Conservation (phyloP, 2,888 invertebrate genomes). For the Norana najaformis region DNA sequence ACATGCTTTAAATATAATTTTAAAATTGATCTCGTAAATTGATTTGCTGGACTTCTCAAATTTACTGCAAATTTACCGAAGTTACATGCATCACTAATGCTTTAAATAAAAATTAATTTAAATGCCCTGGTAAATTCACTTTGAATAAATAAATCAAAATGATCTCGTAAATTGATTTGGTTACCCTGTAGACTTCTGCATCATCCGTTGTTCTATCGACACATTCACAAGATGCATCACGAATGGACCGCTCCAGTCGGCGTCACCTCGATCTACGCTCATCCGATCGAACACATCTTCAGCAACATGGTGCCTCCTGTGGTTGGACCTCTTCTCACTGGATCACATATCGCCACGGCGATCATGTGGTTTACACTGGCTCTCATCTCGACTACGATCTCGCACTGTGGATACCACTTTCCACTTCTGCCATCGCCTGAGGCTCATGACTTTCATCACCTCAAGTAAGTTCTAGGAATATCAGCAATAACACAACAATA, state of each 20-base stretch:
- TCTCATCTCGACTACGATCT: slow-evolving; percentile 77
- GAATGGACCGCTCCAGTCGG: slow-evolving; percentile 86
- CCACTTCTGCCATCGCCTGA: slow-evolving; percentile 84
- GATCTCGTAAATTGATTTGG: no score
- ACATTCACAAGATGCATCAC: slow-evolving; percentile 83
- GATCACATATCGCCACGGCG: slow-evolving; percentile 66
- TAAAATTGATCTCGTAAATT: background rate
- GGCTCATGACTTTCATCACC: slow-evolving; percentile 84
- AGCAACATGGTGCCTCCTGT: slow-evolving; percentile 78
- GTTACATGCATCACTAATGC: no score
- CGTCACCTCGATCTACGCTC: slow-evolving; percentile 79
- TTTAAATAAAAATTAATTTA: background rate
- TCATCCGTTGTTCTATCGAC: slow-evolving; percentile 75
- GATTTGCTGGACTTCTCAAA: background rate
- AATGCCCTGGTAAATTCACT: background rate
- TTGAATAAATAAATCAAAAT: no score
- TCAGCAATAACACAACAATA: background rate
- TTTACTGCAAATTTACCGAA: no score
- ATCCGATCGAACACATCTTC: slow-evolving; percentile 76
- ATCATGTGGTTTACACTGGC: slow-evolving; percentile 79
- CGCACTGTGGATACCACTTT: slow-evolving; percentile 83
- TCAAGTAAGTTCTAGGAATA: slow-evolving; percentile 66
- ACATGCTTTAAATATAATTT: background rate
- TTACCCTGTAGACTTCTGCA: slow-evolving; percentile 72
- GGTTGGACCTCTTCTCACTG: slow-evolving; percentile 68